Evolutionary conservation across 1,140 invertebrate genomes (phyloP).

Genomic region (Pteromalus puparum): DNA sequence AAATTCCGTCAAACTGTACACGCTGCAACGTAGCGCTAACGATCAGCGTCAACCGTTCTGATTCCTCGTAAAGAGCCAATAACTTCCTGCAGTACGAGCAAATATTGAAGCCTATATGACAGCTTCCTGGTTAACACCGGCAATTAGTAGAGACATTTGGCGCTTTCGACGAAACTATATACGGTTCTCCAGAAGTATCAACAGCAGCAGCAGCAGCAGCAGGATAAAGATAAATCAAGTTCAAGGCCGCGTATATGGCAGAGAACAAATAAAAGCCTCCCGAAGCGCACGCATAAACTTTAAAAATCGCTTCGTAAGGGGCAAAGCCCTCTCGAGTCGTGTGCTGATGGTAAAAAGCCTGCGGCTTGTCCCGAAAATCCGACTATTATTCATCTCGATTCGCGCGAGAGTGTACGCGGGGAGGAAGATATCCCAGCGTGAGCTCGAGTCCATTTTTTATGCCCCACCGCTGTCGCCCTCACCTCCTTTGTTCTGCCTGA

Average conservation of each 20-base stretch:
- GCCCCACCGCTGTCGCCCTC: background rate
- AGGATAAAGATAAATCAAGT: background rate
- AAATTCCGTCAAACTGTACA: no score
- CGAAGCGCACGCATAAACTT: background rate
- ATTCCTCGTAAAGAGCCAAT: slow-evolving; percentile 30
- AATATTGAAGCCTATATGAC: background rate
- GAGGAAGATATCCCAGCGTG: background rate
- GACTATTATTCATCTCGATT: slow-evolving; percentile 45
- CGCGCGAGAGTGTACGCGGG: background rate
- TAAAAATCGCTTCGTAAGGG: background rate
- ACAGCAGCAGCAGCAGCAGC: no score
- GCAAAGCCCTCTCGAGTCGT: background rate
- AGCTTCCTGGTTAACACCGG: background rate
- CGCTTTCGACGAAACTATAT: no score
- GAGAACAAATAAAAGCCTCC: background rate
- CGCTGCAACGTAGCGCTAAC: background rate
- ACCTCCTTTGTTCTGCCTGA: slow-evolving; percentile 13
- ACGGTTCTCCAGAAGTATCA: no score
- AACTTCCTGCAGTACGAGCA: background rate
- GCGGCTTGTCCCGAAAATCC: slow-evolving; percentile 28
- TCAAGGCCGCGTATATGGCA: background rate
- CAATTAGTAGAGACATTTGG: background rate
- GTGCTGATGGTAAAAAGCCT: no score
- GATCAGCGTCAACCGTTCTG: background rate
- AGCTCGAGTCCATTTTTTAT: slow-evolving; percentile 23